Percentiles rank a stretch among this genome's conserved stretches.
phyloP scores from a whole-genome alignment of 37 sponge, comb jelly and placozoan genomes.

The Crambe crambe region DNA sequence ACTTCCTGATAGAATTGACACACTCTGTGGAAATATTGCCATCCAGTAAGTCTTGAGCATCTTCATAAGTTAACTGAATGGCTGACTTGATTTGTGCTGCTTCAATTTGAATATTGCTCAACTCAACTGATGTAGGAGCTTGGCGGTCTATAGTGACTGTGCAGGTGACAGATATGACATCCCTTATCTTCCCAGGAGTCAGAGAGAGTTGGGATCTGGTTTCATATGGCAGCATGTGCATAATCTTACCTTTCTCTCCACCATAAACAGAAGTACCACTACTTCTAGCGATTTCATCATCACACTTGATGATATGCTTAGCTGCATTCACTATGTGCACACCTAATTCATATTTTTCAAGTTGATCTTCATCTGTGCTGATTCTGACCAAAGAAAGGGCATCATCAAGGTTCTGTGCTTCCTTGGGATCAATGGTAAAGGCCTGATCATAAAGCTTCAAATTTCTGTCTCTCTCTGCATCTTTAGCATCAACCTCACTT shows the following conservation, averaged over 20 bases:
- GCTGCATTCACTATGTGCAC: slow-evolving; percentile 62
- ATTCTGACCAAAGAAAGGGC: slow-evolving; percentile 47
- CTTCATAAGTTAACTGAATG: slow-evolving; percentile 43
- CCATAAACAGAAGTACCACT: slow-evolving; percentile 45
- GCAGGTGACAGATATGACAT: slow-evolving; percentile 30
- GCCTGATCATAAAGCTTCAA: slow-evolving; percentile 18
- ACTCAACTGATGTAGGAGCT: neutral
- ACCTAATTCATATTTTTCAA: slow-evolving; percentile 44
- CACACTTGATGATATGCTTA: slow-evolving; percentile 1
- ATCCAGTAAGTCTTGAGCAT: slow-evolving; percentile 43
- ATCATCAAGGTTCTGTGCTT: slow-evolving; percentile 67
- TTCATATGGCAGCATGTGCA: slow-evolving; percentile 38
- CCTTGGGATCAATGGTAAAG: slow-evolving; percentile 78
- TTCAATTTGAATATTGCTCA: slow-evolving; percentile 1
- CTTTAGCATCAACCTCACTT: neutral
- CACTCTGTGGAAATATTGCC: neutral
- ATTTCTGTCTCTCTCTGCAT: neutral
- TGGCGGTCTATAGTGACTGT: slow-evolving; percentile 8
- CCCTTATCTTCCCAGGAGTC: neutral
- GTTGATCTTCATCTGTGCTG: neutral
- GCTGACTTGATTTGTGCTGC: slow-evolving; percentile 35
- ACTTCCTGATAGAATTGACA: neutral
- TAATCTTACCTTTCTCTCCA: neutral
- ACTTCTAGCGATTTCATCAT: slow-evolving; percentile 20
- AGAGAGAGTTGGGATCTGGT: slow-evolving; percentile 25